These are phyloP conservation scores for Holothuria scabra DNA, from an alignment of 53 echinoderm and acorn worm genomes.

Conservation along the genomic window DNA sequence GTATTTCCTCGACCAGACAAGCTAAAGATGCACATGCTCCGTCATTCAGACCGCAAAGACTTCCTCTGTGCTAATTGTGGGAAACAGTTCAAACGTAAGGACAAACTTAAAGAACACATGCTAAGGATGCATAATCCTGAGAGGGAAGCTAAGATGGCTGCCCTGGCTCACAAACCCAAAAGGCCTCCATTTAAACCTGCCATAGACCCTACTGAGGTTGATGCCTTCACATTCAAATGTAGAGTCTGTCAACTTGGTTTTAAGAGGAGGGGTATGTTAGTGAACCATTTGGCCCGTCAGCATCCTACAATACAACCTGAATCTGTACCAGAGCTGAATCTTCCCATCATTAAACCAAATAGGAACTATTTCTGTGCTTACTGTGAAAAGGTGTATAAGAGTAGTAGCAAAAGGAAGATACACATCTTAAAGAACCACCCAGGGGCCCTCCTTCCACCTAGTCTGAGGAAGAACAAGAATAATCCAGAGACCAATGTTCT, in stretches of 20 bases:
- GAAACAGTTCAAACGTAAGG: slow-evolving; percentile 97
- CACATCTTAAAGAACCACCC: slow-evolving; percentile 98
- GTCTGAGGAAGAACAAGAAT: slow-evolving; percentile 91
- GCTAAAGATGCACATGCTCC: slow-evolving; percentile 89
- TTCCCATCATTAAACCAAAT: slow-evolving; percentile 95
- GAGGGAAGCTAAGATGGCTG: slow-evolving; percentile 79
- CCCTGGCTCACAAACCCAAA: slow-evolving; percentile 73
- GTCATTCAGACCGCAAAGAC: slow-evolving; percentile 91
- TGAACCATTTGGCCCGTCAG: slow-evolving; percentile 90
- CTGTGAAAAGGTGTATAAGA: slow-evolving; percentile 98
- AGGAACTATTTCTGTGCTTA: slow-evolving; percentile 98
- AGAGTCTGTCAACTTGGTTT: slow-evolving; percentile 85
- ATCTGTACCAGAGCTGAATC: slow-evolving; percentile 89
- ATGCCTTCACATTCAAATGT: slow-evolving; percentile 96
- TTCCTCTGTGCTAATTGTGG: slow-evolving; percentile 98
- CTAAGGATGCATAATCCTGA: slow-evolving; percentile 94
- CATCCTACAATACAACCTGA: slow-evolving; percentile 91
- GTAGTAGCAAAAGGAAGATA: slow-evolving; percentile 97
- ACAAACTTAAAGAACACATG: slow-evolving; percentile 96
- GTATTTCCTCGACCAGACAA: slow-evolving; percentile 95
- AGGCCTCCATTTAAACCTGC: slow-evolving; percentile 92
- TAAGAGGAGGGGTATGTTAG: slow-evolving; percentile 94
- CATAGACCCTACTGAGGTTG: slow-evolving; percentile 58
- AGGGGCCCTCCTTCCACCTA: slow-evolving; percentile 85
- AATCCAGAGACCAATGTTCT: slow-evolving; percentile 70